Base-by-base conservation (phyloP, 35 echinoderm and acorn worm species). In the Ophioderma brevispina region DNA sequence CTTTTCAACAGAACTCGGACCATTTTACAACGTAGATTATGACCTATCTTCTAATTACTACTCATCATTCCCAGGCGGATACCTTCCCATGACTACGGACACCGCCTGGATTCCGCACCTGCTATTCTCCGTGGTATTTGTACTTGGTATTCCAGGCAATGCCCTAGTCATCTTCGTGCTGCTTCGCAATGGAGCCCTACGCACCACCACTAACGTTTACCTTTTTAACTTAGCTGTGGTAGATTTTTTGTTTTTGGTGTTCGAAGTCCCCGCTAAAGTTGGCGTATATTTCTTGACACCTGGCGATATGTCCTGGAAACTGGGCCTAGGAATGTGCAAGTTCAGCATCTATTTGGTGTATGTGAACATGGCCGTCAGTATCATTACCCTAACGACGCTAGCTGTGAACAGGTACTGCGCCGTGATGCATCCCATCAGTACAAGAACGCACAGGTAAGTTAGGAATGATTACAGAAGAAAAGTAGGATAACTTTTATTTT, bases 351-450 rank as follows among this genome's bases (percentile, higher is more conserved):
- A 85, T 46, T 28, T 95, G 36, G 50, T 87, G 25, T 92, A 92
- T 39, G 85, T 92, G 8, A 92, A 91, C 63, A 81, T 92, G 80
- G 76, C 89, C 21, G 94, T 95, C 35, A 92, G 85, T 37, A 91
- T 95, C 10, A 55, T 82, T 31, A 95, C 89, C 10, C 81, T 95
- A 38, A 87, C 90, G 14, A 86, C 85, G 11, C 32, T 95, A 33
- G 84, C 94, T 14, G 80, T 95, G 70, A 91, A 92, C 77, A 55
- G 94, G 36, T 92, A 92, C 42, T 92, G 85, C 30, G 94, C 94
- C 33, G 94, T 95, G 10, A 91, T 95, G 79, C 90, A 91, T 50
- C 94, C 94, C 1, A 81, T 95, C 11, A 88, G 90, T 33, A 81
- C 89, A 2, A 78, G 94, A 34, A 92, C 79, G 70, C 64, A 95